These are phyloP conservation scores for Hyalella azteca DNA, from an alignment of 2,888 invertebrate species.

Conservation along the genomic window DNA sequence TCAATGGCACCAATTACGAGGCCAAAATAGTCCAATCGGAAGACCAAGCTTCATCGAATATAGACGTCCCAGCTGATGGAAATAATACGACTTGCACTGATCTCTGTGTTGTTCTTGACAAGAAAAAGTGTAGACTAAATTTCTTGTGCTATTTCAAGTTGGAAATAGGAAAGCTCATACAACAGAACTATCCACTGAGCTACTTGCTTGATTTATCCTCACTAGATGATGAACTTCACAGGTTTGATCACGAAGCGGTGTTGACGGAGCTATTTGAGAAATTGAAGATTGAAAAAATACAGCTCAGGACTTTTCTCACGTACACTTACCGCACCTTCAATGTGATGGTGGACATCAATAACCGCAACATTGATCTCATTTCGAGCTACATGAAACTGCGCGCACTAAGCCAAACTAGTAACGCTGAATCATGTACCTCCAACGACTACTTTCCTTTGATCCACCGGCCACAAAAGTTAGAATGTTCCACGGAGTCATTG, in stretches of 20 bases:
- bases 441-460: too few species aligned
- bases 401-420: too few species aligned
- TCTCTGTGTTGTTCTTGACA: neutral
- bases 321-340: neutral
- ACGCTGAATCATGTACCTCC: too few species aligned
- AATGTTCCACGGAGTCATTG: too few species aligned
- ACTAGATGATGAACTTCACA: neutral
- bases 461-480: too few species aligned
- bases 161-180: neutral
- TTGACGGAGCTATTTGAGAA: neutral
- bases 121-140: neutral
- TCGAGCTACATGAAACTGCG: too few species aligned
- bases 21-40: too few species aligned
- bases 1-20: too few species aligned
- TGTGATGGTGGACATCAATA: too few species aligned
- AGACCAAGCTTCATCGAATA: too few species aligned
- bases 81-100: neutral
- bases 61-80: neutral
- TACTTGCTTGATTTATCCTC: neutral
- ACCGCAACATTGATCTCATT: too few species aligned
- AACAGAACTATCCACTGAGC: neutral
- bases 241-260: neutral
- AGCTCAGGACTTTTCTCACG: neutral
- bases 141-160: neutral
- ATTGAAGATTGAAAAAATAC: neutral